Evolutionary conservation across 2,797 vertebrate species (phyloP).

Genomic region (Melanotaenia maccullochi): DNA sequence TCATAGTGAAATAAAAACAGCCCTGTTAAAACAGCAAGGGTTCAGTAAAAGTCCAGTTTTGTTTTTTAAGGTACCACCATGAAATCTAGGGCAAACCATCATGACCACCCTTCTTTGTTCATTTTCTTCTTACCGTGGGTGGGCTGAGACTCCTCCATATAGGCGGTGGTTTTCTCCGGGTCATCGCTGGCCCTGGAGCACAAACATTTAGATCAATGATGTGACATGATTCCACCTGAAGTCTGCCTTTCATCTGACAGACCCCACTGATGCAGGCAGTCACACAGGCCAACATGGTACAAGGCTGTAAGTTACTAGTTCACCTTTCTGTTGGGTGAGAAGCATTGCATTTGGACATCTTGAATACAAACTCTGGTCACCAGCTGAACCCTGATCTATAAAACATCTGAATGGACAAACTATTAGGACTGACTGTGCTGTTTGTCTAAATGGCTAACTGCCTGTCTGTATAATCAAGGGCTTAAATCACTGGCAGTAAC

Average conservation of each 20-base stretch:
- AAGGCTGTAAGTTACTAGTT: neutral
- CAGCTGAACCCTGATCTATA: neutral
- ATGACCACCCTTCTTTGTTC: constrained; percentile 3
- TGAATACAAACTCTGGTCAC: constrained; percentile 11
- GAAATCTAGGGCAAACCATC: neutral
- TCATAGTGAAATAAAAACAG: too few species aligned
- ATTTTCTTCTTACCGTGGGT: constrained; percentile 87
- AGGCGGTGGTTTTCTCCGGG: constrained; percentile 91
- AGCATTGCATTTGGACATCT: constrained; percentile 4
- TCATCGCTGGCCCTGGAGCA: constrained; percentile 89
- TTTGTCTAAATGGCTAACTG: constrained; percentile 35
- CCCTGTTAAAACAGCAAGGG: too few species aligned
- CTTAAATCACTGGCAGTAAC: constrained; percentile 56
- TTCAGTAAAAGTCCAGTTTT: neutral
- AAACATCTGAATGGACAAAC: neutral
- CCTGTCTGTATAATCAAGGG: constrained; percentile 44
- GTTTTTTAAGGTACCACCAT: neutral
- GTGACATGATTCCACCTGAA: constrained; percentile 51
- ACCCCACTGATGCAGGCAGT: constrained; percentile 12
- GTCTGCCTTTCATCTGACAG: constrained; percentile 45
- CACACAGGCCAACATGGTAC: neutral
- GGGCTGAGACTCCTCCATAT: constrained; percentile 90
- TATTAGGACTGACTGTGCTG: neutral
- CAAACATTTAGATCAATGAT: constrained; percentile 65
- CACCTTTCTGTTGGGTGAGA: constrained; percentile 14